A percentile compares a stretch with the other conserved stretches of the same genome.
Evolutionary conservation across 2,797 vertebrate genomes (phyloP).

Genomic region (Atherinosoma microstoma): DNA sequence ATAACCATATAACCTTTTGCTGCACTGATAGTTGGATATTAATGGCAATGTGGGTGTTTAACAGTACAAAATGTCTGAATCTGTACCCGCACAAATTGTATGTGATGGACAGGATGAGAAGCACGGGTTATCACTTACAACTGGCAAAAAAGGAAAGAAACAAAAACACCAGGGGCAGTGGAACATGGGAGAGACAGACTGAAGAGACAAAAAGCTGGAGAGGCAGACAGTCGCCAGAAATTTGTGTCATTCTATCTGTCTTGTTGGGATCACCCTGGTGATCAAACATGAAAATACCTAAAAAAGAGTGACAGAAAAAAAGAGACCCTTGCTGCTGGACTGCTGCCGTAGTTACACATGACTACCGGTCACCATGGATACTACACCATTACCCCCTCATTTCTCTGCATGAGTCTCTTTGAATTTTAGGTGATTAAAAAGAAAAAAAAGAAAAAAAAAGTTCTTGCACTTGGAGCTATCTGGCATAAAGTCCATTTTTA

Average conservation of each 20-base stretch:
- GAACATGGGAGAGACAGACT: slow-evolving; percentile 10
- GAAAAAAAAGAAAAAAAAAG: slow-evolving; percentile 14
- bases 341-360: slow-evolving; percentile 60
- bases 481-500: not conserved
- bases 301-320: slow-evolving; percentile 12
- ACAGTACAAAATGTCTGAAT: slow-evolving; percentile 35
- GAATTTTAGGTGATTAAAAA: slow-evolving; percentile 27
- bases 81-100: slow-evolving; percentile 51
- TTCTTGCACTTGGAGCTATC: not conserved
- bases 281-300: slow-evolving; percentile 39
- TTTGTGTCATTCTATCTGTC: slow-evolving; percentile 22
- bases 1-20: slow-evolving; percentile 22
- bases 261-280: slow-evolving; percentile 48
- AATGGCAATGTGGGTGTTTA: slow-evolving; percentile 50
- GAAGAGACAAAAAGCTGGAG: slow-evolving; percentile 1
- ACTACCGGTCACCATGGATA: slow-evolving; percentile 58
- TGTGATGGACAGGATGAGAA: slow-evolving; percentile 69
- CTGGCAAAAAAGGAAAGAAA: slow-evolving; percentile 13
- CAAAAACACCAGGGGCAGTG: not conserved
- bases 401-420: slow-evolving; percentile 41
- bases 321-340: slow-evolving; percentile 7
- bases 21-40: slow-evolving; percentile 34
- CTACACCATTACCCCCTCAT: slow-evolving; percentile 3
- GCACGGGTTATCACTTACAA: slow-evolving; percentile 39
- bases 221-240: slow-evolving; percentile 21